Evolutionary conservation across 2,113 vertebrate species (phyloP).

Genomic region (Mustela nigripes): DNA sequence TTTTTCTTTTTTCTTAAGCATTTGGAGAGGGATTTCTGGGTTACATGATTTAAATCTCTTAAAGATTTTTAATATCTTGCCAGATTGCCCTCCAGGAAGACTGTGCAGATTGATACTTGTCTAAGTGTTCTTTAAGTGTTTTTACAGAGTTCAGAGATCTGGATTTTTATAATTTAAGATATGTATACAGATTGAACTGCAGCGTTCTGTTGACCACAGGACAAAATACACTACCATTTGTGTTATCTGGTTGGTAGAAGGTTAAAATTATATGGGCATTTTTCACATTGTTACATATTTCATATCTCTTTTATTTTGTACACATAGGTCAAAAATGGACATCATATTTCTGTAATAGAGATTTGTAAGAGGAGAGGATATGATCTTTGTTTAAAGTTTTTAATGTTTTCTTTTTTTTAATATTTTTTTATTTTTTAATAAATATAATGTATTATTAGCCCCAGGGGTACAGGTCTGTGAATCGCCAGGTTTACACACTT

Average conservation of each 20-base stretch:
- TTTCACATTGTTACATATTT: neutral
- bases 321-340: neutral
- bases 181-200: neutral
- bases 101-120: neutral
- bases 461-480: too few species aligned
- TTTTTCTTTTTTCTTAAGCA: neutral
- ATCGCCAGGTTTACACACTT: too few species aligned
- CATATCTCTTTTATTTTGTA: neutral
- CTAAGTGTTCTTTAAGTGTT: neutral
- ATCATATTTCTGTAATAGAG: slow-evolving; percentile 7
- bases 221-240: neutral
- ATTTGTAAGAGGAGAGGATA: neutral
- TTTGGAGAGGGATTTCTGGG: slow-evolving; percentile 11
- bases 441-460: too few species aligned
- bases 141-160: neutral
- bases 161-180: neutral
- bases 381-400: slow-evolving; percentile 25
- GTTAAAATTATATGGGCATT: neutral
- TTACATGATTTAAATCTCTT: neutral
- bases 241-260: slow-evolving; percentile 43
- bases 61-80: neutral
- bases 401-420: neutral
- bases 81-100: neutral
- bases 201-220: neutral
- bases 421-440: too few species aligned